Conservation (phyloP, 2,113 vertebrate genomes). For the Murina feae region DNA sequence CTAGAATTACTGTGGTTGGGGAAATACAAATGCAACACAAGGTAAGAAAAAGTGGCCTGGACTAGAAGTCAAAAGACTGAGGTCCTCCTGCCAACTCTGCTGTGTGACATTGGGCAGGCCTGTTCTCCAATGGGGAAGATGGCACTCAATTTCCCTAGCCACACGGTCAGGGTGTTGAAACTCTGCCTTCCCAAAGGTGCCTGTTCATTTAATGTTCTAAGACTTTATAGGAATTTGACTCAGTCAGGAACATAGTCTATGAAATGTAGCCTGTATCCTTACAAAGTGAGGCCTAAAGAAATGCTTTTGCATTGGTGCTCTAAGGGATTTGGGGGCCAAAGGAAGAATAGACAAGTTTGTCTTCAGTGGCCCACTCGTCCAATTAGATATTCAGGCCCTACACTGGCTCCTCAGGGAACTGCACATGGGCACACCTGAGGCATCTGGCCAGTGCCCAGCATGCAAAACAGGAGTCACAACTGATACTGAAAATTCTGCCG, state of each 20-base stretch:
- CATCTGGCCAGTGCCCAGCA: background rate
- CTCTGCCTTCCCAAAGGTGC: background rate
- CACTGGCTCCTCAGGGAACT: background rate
- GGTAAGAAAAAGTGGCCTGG: background rate
- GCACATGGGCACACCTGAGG: background rate
- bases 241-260: background rate
- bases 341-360: background rate
- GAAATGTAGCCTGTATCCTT: background rate
- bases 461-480: background rate
- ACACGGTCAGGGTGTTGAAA: background rate
- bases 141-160: background rate
- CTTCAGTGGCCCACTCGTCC: background rate
- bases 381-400: background rate
- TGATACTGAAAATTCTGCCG: background rate
- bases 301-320: background rate
- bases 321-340: background rate
- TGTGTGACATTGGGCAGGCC: background rate
- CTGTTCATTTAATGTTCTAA: background rate
- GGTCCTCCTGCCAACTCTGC: background rate
- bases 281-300: background rate
- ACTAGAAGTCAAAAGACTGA: background rate
- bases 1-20: background rate
- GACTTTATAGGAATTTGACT: background rate
- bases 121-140: background rate
- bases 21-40: background rate